Evolutionary conservation across 2,888 invertebrate genomes (phyloP).

Genomic region (Reticulitermes lucifugus): DNA sequence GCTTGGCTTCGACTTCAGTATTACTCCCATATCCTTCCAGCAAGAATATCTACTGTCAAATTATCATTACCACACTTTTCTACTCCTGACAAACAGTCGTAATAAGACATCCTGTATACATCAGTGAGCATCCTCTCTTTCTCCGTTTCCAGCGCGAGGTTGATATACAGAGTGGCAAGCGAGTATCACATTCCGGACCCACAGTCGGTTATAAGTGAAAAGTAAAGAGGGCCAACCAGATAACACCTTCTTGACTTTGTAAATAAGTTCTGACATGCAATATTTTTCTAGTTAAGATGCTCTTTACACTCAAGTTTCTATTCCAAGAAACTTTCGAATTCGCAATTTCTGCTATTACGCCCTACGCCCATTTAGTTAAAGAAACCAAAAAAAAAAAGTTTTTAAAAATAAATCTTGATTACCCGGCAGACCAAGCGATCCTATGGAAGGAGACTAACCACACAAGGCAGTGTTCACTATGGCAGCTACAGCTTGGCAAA

Average conservation of each 20-base stretch:
- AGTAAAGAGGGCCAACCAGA: conserved; percentile 6
- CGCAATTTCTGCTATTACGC: neutral
- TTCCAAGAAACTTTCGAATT: neutral
- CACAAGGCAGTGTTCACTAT: neutral
- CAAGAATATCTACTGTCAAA: too few species aligned
- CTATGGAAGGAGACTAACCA: neutral
- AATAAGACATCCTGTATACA: neutral
- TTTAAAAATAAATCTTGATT: neutral
- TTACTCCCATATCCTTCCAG: too few species aligned
- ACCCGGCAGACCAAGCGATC: neutral
- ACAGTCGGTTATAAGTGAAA: conserved; percentile 39
- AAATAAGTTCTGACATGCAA: neutral
- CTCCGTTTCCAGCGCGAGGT: conserved; percentile 36
- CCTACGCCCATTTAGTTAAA: conserved; percentile 8
- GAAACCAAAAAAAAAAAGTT: neutral
- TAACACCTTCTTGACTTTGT: conserved; percentile 34
- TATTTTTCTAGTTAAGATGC: neutral
- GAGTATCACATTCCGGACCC: conserved; percentile 49
- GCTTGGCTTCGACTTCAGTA: too few species aligned
- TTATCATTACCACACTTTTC: too few species aligned
- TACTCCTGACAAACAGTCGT: too few species aligned
- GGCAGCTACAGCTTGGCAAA: neutral
- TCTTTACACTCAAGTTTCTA: neutral
- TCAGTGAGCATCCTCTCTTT: neutral
- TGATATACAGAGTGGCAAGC: conserved; percentile 51